Percentiles rank a stretch among this genome's conserved stretches.
These are phyloP conservation scores for Mastomys natalensis DNA, from an alignment of 2,113 vertebrate species.

Conservation along the genomic window DNA sequence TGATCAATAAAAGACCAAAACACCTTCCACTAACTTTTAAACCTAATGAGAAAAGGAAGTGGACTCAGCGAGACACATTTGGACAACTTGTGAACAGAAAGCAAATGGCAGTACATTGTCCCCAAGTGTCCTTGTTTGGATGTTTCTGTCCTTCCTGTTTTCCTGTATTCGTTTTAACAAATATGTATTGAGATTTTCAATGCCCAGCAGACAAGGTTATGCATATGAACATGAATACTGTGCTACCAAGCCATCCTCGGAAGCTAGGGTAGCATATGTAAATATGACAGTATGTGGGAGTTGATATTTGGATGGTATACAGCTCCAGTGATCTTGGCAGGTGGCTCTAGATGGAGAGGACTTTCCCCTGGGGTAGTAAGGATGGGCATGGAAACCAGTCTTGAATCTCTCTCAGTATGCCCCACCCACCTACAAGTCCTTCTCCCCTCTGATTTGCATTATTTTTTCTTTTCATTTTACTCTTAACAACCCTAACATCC, in stretches of 20 bases:
- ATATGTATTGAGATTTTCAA: background rate
- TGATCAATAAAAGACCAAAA: conserved; percentile 63
- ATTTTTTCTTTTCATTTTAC: background rate
- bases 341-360: background rate
- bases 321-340: background rate
- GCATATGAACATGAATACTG: background rate
- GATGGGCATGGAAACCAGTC: background rate
- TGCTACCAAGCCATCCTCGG: background rate
- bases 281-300: accelerated
- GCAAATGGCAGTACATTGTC: background rate
- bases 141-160: background rate
- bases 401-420: background rate
- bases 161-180: background rate
- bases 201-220: background rate
- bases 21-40: conserved; percentile 37
- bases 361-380: background rate
- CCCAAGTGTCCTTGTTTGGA: background rate
- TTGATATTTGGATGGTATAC: background rate
- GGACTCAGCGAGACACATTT: background rate
- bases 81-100: background rate
- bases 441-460: background rate
- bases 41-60: conserved; percentile 54
- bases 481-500: background rate
- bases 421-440: background rate
- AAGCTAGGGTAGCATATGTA: background rate